These are phyloP conservation scores for Enoplosus armatus DNA, from an alignment of 2,797 vertebrate genomes.

Conservation along the genomic window DNA sequence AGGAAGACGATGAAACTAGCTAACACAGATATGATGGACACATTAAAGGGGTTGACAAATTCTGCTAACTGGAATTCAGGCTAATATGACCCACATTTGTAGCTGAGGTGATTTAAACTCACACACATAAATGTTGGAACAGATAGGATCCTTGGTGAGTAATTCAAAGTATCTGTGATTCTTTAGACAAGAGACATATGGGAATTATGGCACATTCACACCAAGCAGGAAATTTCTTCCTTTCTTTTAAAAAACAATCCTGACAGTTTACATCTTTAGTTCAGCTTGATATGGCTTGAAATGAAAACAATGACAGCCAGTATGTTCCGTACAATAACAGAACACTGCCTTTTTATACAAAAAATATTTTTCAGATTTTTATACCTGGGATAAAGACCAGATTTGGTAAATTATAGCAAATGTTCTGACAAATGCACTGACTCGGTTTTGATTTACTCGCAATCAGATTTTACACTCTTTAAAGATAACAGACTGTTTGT, in stretches of 20 bases:
- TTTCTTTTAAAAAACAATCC: no score
- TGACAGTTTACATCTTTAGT: not conserved
- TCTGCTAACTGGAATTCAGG: slow-evolving; percentile 48
- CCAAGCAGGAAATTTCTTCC: not conserved
- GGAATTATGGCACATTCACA: slow-evolving; percentile 26
- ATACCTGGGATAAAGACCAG: not conserved
- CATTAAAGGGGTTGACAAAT: slow-evolving; percentile 52
- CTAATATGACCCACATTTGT: slow-evolving; percentile 56
- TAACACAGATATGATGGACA: slow-evolving; percentile 51
- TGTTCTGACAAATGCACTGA: not conserved
- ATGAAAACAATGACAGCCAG: not conserved
- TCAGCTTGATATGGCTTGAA: not conserved
- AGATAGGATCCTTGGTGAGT: no score
- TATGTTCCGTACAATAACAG: not conserved
- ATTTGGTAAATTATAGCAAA: slow-evolving; percentile 5
- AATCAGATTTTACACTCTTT: not conserved
- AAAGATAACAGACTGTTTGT: no score
- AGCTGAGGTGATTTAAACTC: slow-evolving; percentile 39
- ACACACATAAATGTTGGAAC: no score
- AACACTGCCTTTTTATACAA: not conserved
- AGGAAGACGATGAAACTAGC: slow-evolving; percentile 24
- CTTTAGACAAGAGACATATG: slow-evolving; percentile 5
- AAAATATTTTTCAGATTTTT: not conserved
- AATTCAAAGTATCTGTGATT: slow-evolving; percentile 19
- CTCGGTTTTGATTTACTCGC: not conserved